Conservation (phyloP, 2,113 vertebrate species). For the Dromiciops gliroides region DNA sequence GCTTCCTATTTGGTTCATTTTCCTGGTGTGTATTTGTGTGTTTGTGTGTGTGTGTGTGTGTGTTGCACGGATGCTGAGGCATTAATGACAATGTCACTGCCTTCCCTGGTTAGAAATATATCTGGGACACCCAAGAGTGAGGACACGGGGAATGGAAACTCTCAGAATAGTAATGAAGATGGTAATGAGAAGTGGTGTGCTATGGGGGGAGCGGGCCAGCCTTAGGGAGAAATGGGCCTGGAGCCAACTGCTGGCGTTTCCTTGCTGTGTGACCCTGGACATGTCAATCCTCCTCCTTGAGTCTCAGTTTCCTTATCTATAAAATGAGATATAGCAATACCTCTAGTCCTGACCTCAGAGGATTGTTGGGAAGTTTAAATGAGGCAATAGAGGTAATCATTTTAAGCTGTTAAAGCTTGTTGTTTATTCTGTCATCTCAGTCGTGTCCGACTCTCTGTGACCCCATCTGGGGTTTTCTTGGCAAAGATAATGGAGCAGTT, state of each 20-base stretch:
- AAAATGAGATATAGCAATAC: no score
- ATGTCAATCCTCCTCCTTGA: fast-evolving
- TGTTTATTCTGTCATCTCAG: no score
- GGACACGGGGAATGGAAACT: not conserved
- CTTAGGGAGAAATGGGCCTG: not conserved
- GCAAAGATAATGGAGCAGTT: no score
- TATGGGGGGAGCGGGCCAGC: not conserved
- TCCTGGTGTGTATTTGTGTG: no score
- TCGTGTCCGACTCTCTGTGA: no score
- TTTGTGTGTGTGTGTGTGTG: no score
- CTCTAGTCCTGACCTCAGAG: no score
- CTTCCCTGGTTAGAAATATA: not conserved
- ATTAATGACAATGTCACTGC: not conserved
- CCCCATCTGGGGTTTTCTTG: no score
- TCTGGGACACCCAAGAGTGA: not conserved
- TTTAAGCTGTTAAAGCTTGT: no score
- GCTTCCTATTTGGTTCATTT: not conserved
- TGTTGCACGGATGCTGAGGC: not conserved
- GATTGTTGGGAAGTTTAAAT: no score
- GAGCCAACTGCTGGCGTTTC: no score
- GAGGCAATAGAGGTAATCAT: no score
- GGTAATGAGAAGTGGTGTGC: not conserved
- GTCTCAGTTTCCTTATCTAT: not conserved
- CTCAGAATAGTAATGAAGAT: not conserved
- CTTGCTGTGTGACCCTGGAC: not conserved